Base-by-base conservation (phyloP, 2,797 vertebrate species). In the Telmatherina bonti region DNA sequence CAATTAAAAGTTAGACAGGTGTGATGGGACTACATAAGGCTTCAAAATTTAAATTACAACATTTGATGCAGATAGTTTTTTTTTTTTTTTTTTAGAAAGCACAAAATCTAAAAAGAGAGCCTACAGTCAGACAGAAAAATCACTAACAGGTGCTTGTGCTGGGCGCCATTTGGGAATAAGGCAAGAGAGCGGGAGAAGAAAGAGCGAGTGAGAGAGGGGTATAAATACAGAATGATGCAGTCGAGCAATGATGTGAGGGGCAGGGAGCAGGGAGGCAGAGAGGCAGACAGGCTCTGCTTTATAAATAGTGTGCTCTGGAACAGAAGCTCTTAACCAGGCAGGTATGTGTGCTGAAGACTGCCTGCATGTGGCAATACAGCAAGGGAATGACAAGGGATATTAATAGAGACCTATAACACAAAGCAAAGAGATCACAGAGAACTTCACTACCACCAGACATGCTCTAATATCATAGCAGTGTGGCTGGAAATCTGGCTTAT, bases 161-260 rank as follows among this genome's bases (percentile, higher is more conserved):
- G 63, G 78, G 60, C 1, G n/a, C 60, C 76, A 63, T 85, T 86
- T 86, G 83, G 86, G 86, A 88, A 82, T 89, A 79, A 86, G 84
- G 77, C 62, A 56, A 65, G 69, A 60, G 75, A 83, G 82, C 58
- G 70, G 67, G 77, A 83, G 84, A 85, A 89, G 70, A 81, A 53
- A 58, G 62, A 72, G 66, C 9, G 29, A 80, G 73, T 15, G 45
- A 76, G 67, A 71, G 53, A 56, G 76, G 60, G 74, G 84, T 93
- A 93, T 91, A 91, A 93, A 93, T 93, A 93, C 88, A 89, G 78
- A 76, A 84, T 93, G 90, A 93, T 92, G 88, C 89, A 91, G 87
- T 81, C 71, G 66, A 87, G 90, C 87, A 91, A 80, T 84, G 88
- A 89, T 91, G 85, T 90, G 72, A 79, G 80, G 88, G 87, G 83